Percentiles rank a stretch among this genome's conserved stretches.
phyloP scores from a whole-genome alignment of 2,888 invertebrate genomes.

The Chloroclystis v-ata region DNA sequence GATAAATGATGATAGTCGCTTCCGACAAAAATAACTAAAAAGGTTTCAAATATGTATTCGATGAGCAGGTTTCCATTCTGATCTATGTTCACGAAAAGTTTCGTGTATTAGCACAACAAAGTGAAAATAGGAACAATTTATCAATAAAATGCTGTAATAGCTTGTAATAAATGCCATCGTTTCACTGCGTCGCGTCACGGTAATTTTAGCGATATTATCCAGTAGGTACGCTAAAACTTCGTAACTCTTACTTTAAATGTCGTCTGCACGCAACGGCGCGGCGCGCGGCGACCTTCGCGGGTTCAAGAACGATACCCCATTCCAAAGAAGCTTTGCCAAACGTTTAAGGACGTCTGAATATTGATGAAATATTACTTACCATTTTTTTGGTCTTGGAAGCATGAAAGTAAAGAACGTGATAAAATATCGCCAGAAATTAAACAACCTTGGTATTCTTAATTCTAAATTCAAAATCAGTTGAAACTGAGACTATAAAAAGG shows the following conservation, averaged over 20 bases:
- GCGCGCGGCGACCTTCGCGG: slow-evolving; percentile 14
- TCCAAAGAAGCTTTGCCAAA: not conserved
- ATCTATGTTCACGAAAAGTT: no score
- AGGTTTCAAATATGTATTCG: no score
- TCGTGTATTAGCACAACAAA: no score
- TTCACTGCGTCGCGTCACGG: slow-evolving; percentile 5
- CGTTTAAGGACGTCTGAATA: slow-evolving; percentile 3
- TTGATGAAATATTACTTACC: slow-evolving; percentile 38
- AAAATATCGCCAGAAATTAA: not conserved
- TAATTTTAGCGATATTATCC: slow-evolving; percentile 4
- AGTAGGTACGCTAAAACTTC: not conserved
- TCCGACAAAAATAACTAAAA: no score
- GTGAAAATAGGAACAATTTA: not conserved
- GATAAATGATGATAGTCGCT: no score
- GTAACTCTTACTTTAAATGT: slow-evolving; percentile 6
- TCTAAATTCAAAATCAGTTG: no score
- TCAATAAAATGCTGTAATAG: not conserved
- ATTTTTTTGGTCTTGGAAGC: slow-evolving; percentile 46
- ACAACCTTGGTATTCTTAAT: not conserved
- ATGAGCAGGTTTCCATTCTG: no score
- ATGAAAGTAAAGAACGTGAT: slow-evolving; percentile 28
- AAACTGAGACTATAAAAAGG: no score
- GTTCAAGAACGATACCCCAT: slow-evolving; percentile 7
- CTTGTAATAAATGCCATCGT: not conserved
- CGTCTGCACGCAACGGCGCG: slow-evolving; percentile 18